These are phyloP conservation scores for Heliconius ethilla DNA, from an alignment of 2,888 invertebrate genomes.

Conservation along the genomic window DNA sequence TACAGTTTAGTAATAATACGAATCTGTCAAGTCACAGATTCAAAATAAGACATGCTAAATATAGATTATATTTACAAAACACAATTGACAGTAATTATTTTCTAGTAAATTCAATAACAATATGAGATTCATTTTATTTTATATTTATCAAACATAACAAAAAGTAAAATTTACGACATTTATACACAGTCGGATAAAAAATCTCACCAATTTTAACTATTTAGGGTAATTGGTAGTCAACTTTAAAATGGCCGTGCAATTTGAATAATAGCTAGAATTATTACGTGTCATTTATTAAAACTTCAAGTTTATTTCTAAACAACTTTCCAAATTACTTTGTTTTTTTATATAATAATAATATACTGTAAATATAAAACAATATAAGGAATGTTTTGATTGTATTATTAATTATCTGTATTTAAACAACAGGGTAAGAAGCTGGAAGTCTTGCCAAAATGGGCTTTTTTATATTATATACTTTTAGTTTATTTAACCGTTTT, in stretches of 20 bases:
- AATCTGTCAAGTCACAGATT: constrained; percentile 10
- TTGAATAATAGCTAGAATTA: constrained; percentile 30
- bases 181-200: not conserved
- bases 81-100: not conserved
- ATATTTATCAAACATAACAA: not conserved
- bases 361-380: not conserved
- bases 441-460: not conserved
- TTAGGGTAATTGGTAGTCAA: constrained; percentile 10
- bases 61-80: constrained; percentile 10
- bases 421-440: not conserved
- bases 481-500: not conserved
- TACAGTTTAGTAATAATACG: not conserved
- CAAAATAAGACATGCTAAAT: not conserved
- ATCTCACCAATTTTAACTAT: not conserved
- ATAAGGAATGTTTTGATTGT: not conserved
- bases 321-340: not conserved
- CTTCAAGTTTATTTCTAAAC: not conserved
- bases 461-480: no score
- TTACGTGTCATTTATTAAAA: constrained; percentile 24
- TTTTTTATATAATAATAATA: not conserved
- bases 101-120: not conserved
- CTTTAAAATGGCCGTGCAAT: constrained; percentile 17
- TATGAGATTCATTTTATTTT: not conserved
- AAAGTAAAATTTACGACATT: not conserved
- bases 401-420: not conserved